Evolutionary conservation across 2,797 vertebrate species (phyloP), one percentile per base, ranked within the genome.

Genomic region (Molossus molossus): DNA sequence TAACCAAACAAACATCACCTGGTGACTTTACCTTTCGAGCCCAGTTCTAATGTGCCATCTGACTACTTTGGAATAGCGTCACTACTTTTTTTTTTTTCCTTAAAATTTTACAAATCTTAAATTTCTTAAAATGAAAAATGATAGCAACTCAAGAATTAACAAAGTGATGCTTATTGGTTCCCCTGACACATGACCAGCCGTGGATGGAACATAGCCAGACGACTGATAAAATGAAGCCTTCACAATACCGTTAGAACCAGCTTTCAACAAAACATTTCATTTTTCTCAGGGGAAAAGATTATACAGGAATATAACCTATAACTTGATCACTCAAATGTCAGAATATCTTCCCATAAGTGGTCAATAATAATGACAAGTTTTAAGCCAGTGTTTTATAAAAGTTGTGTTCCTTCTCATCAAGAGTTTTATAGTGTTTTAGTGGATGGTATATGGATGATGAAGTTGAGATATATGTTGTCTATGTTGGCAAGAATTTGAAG

Each of bases 11-110:
- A 85, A 79, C 1, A 70, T 1, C 40, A 48, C 50, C 3, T 77
- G 81, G 91, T 93, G 4, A 70, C 70, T 91, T 45, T 81, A 6
- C 10, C 4, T 40, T 97, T 65, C n/a, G 45, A 40, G 91, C 9
- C n/a, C 11, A 85, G 5, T 86, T 96, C 62, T 77, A 95, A 37
- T 57, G 80, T 84, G 60, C 77, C 40, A 96, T 33, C 12, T 95
- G 55, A 70, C 37, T 69, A 88, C 1, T 80, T 87, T 90, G 67
- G 33, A 87, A 73, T 64, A 88, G 1, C 6, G 91, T 97, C 53
- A 48, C 81, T 70, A 4, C 37, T 5, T 75, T 64, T 82, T 72
- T 82, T 72, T 85, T 96, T 91, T 57, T 33, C 33, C 20, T 60
- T 77, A 85, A 29, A 64, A 9, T 85, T 64, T 8, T 95, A 20